Evolutionary conservation across 1,140 invertebrate genomes (phyloP), one percentile per base, ranked within the genome.

Genomic region (Ostrea denselamellosa): DNA sequence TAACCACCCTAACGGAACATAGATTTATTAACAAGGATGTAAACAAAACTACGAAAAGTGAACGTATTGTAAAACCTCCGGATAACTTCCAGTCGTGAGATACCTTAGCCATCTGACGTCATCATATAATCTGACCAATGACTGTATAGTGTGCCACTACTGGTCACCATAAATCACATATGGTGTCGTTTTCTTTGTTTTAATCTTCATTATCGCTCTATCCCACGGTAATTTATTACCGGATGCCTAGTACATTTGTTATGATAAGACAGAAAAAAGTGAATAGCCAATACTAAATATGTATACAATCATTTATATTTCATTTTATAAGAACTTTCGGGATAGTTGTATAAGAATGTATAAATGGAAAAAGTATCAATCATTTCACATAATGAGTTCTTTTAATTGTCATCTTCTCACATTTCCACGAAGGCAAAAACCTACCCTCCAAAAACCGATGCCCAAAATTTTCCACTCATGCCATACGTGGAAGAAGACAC

Each of bases 11-110:
- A 22, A 22, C 62, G 8, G 17, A 65, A 65, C 17, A 65, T 65
- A 65, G 22, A 65, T 65, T 68, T n/a, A 68, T n/a, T 68, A 22
- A 68, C 19, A 68, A 68, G 65, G 65, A 68, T 68, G 65, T 22
- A 68, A 68, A 68, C 22, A 68, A 22, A 22, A 10, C 22, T 25
- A 8, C 5, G 5, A n/a, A n/a, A 22, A 68, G n/a, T 68, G 25
- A 22, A 22, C n/a, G 25, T n/a, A 10, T 25, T 25, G 22, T 68
- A 10, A 22, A 22, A 25, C 65, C 5, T 68, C 65, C 65, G 19
- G 3, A n/a, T 68, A 5, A 9, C n/a, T 25, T 68, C 25, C 65
- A 17, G 22, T 68, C n/a, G 22, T n/a, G 19, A 0, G 65, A n/a
- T 25, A 7, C n/a, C 22, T 56, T 7, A 25, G 65, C 22, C 19